Evolutionary conservation across 2,888 invertebrate genomes (phyloP).

Genomic region (Cosmia pyralina): DNA sequence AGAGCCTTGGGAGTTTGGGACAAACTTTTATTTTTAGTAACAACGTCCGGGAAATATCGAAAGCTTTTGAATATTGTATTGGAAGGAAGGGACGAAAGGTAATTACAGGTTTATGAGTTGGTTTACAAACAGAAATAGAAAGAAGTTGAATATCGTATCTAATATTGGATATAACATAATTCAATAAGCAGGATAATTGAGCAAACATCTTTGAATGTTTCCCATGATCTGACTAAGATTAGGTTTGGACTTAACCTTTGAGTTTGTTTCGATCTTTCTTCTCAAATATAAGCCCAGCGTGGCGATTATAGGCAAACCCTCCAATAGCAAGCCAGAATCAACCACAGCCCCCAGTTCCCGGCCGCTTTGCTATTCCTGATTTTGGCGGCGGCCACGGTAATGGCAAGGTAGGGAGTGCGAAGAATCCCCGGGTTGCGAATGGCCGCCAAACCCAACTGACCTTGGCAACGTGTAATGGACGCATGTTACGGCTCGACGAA

Average conservation of each 20-base stretch:
- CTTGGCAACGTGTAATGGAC: no score
- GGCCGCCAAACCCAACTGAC: background rate
- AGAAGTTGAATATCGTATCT: background rate
- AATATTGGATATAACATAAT: background rate
- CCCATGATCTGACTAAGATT: no score
- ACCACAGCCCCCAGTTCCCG: background rate
- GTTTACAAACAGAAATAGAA: background rate
- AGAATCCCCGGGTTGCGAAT: background rate
- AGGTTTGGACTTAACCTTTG: no score
- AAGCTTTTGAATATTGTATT: conserved; percentile 21
- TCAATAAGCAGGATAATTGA: background rate
- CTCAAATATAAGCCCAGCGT: no score
- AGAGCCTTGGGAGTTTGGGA: conserved; percentile 25
- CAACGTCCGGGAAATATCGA: conserved; percentile 5
- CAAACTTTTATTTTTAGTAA: conserved; percentile 43
- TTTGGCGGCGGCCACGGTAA: background rate
- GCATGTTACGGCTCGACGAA: no score
- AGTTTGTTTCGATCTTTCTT: no score
- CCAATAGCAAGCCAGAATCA: background rate
- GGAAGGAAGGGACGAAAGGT: conserved; percentile 9
- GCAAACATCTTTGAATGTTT: background rate
- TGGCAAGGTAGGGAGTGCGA: background rate
- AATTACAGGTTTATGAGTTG: conserved; percentile 16
- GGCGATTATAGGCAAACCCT: background rate
- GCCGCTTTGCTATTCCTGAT: background rate